Percentiles rank a stretch among this genome's conserved stretches.
Conservation (phyloP, 2,113 vertebrate species). For the Verasper variegatus region DNA sequence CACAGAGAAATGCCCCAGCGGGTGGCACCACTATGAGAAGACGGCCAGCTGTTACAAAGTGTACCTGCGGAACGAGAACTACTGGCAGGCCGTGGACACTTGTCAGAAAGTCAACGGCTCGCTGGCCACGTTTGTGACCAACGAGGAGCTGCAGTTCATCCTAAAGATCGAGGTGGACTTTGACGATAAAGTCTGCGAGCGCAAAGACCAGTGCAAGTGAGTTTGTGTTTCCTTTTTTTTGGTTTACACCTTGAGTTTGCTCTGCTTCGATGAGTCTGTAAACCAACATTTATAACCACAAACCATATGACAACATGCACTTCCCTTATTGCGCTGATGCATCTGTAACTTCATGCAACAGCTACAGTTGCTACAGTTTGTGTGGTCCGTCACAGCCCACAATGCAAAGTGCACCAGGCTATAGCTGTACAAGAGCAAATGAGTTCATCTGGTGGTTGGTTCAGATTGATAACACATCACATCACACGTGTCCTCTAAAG, state of each 20-base stretch:
- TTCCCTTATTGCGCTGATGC: no score
- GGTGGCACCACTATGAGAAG: conserved; percentile 98
- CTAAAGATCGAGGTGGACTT: conserved; percentile 95
- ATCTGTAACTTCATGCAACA: no score
- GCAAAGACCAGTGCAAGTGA: conserved; percentile 93
- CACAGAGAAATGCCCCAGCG: conserved; percentile 95
- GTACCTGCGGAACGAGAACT: conserved; percentile 94
- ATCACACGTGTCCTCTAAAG: not conserved
- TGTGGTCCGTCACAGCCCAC: no score
- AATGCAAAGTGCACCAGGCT: not conserved
- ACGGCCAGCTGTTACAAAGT: conserved; percentile 97
- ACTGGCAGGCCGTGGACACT: conserved; percentile 96
- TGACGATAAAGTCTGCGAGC: conserved; percentile 89
- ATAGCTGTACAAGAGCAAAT: not conserved
- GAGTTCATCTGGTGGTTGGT: no score
- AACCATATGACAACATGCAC: no score
- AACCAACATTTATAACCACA: not conserved
- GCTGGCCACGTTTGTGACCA: conserved; percentile 93
- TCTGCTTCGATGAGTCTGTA: not conserved
- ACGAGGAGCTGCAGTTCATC: conserved; percentile 96
- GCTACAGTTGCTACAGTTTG: no score
- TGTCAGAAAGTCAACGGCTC: conserved; percentile 96
- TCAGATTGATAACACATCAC: not conserved
- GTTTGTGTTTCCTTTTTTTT: conserved; percentile 54
- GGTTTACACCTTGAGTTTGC: not conserved